These are phyloP conservation scores for Drosophila oshimai DNA, from an alignment of 1,140 invertebrate genomes.

Conservation along the genomic window DNA sequence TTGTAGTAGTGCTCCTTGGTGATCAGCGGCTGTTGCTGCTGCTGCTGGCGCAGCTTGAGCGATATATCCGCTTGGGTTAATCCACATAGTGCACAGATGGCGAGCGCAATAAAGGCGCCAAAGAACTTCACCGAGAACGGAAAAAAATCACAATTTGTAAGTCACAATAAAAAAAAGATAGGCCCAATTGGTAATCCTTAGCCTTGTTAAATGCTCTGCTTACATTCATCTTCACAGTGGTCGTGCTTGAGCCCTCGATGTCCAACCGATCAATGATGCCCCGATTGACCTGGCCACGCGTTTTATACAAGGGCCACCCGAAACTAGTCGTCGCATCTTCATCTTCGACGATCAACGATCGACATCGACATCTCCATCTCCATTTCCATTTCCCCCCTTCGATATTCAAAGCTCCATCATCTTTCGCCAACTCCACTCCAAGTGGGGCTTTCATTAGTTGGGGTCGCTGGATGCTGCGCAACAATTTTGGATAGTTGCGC, in stretches of 20 bases:
- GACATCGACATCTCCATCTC: conserved; percentile 1
- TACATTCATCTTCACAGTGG: conserved; percentile 80
- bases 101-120: conserved; percentile 50
- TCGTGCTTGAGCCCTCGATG: conserved; percentile 78
- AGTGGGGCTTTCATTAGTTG: conserved; percentile 13
- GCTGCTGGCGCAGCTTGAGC: conserved; percentile 44
- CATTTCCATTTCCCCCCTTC: neutral
- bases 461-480: conserved; percentile 10
- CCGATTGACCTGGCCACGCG: conserved; percentile 60
- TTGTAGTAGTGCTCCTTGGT: conserved; percentile 20
- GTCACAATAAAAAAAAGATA: neutral
- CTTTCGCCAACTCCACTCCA: conserved; percentile 11
- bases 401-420: neutral
- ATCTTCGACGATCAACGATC: conserved; percentile 29
- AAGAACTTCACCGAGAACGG: conserved; percentile 43
- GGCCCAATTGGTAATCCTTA: conserved; percentile 23
- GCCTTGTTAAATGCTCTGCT: conserved; percentile 23
- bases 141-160: conserved; percentile 2
- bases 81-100: conserved; percentile 46
- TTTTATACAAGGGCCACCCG: conserved; percentile 60
- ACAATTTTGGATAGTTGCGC: conserved; percentile 1
- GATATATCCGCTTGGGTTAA: conserved; percentile 63
- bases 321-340: conserved; percentile 56
- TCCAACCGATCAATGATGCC: conserved; percentile 80
- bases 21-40: conserved; percentile 21